Conservation (phyloP, 2,888 invertebrate genomes). For the Scelioninae gen. 1 region DNA sequence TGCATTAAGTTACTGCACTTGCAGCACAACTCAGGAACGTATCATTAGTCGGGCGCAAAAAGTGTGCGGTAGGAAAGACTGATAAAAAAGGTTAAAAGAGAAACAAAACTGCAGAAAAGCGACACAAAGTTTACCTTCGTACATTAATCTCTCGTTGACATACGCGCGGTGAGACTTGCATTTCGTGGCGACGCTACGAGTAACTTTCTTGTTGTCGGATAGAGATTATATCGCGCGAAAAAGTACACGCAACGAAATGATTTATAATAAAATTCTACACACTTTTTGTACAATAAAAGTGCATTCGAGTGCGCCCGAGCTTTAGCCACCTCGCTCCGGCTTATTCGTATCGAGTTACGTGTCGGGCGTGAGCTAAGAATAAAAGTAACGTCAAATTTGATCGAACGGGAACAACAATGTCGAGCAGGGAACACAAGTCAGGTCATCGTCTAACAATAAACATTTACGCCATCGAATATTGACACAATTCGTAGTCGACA, state of each 20-base stretch:
- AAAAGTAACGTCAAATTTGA: neutral
- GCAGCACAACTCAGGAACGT: conserved; percentile 8
- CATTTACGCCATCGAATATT: conserved; percentile 46
- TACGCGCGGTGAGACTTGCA: conserved; percentile 59
- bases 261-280: conserved; percentile 57
- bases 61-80: conserved; percentile 13
- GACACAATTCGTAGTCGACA: conserved; percentile 51
- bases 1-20: conserved; percentile 34
- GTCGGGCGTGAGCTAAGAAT: no score
- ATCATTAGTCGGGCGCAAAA: conserved; percentile 22
- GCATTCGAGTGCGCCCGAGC: no score
- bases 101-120: conserved; percentile 49
- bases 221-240: conserved; percentile 55
- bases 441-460: conserved; percentile 40
- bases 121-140: conserved; percentile 46
- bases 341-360: neutral
- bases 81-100: conserved; percentile 23
- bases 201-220: conserved; percentile 53
- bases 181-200: conserved; percentile 69
- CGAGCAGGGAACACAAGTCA: conserved; percentile 4
- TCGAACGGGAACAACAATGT: neutral
- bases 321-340: no score
- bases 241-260: conserved; percentile 67
- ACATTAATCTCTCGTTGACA: conserved; percentile 63
- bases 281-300: no score